These are phyloP conservation scores for Ormyrus nitidulus DNA, from an alignment of 2,888 invertebrate genomes.

Conservation along the genomic window DNA sequence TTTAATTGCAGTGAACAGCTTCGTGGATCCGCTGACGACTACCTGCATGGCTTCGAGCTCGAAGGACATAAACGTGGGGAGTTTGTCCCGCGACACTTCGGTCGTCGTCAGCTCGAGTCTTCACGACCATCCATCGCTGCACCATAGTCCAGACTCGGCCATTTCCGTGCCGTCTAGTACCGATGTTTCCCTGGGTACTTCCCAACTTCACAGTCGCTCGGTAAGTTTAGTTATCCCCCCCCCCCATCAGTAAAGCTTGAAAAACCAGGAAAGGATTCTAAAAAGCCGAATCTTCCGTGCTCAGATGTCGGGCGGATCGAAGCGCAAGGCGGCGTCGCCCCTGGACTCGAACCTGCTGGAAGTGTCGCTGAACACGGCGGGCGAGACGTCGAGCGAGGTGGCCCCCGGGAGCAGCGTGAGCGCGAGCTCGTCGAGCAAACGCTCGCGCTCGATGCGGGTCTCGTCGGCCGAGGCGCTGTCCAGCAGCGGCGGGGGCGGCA, in stretches of 20 bases:
- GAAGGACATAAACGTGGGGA: slow-evolving; percentile 64
- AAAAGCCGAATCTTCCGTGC: too few species aligned
- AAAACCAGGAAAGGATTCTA: too few species aligned
- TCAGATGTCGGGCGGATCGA: not conserved
- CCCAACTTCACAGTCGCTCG: slow-evolving; percentile 44
- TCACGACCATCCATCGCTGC: slow-evolving; percentile 58
- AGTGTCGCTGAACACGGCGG: slow-evolving; percentile 11
- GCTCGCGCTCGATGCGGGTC: slow-evolving; percentile 6
- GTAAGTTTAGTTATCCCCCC: slow-evolving; percentile 27
- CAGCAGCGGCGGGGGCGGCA: slow-evolving; percentile 15
- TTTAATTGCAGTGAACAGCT: slow-evolving; percentile 65
- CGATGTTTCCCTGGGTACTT: slow-evolving; percentile 9
- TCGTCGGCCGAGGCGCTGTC: not conserved
- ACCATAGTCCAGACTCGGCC: slow-evolving; percentile 57
- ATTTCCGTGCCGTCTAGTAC: slow-evolving; percentile 39
- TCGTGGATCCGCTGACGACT: slow-evolving; percentile 66
- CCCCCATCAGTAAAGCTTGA: too few species aligned
- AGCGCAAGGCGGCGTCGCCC: slow-evolving; percentile 43
- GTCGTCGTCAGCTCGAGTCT: slow-evolving; percentile 58
- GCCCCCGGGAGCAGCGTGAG: slow-evolving; percentile 29
- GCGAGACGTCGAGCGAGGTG: slow-evolving; percentile 25
- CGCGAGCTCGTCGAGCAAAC: slow-evolving; percentile 13
- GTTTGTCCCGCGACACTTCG: slow-evolving; percentile 58
- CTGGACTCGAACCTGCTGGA: slow-evolving; percentile 28
- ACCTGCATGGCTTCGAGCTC: slow-evolving; percentile 64